Evolutionary conservation across 2,888 invertebrate genomes (phyloP).

Genomic region (Eupithecia exiguata): DNA sequence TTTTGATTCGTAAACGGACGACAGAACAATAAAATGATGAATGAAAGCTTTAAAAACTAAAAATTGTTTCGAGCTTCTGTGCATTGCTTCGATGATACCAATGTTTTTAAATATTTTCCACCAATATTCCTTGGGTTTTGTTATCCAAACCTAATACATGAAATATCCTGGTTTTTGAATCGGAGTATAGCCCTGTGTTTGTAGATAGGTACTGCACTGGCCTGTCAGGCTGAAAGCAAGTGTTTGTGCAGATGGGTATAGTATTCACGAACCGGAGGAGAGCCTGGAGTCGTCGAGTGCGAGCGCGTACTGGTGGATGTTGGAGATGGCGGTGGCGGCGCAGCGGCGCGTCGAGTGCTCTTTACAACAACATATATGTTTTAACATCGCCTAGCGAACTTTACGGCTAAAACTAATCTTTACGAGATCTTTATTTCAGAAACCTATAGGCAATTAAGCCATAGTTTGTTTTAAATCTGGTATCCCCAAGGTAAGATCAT

Average conservation of each 20-base stretch:
- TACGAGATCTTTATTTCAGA: neutral
- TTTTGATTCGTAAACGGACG: no score
- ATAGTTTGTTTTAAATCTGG: no score
- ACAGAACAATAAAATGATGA: no score
- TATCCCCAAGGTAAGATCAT: no score
- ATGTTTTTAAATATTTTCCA: no score
- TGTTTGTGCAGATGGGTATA: neutral
- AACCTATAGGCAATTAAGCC: neutral
- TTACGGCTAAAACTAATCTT: slow-evolving; percentile 6
- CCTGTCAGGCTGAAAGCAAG: neutral
- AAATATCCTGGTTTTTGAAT: no score
- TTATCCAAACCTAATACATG: no score
- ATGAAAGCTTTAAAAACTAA: no score
- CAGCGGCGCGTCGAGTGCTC: slow-evolving; percentile 84
- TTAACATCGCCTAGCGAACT: neutral
- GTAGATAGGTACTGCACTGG: neutral
- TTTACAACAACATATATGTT: slow-evolving; percentile 47
- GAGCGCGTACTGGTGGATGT: slow-evolving; percentile 87
- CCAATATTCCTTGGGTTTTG: no score
- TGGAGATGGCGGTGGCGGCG: slow-evolving; percentile 83
- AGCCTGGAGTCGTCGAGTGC: slow-evolving; percentile 68
- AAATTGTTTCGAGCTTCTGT: no score
- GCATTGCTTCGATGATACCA: no score
- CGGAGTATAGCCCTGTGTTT: neutral
- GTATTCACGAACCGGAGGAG: slow-evolving; percentile 60